Conservation (phyloP, 2,888 invertebrate species). For the Agonopterix subpropinquella region DNA sequence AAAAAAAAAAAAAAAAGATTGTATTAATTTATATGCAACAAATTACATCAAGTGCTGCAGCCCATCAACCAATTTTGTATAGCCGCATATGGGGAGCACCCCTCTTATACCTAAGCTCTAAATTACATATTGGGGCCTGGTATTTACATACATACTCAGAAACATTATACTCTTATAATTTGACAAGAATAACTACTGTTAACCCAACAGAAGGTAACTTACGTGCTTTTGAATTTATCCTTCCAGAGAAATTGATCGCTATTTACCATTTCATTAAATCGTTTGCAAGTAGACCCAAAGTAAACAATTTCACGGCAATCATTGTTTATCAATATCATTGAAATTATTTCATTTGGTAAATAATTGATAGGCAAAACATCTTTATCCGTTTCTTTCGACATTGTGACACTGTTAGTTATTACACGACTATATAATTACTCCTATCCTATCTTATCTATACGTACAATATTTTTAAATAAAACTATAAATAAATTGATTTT, state of each 20-base stretch:
- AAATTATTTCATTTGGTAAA: constrained; percentile 42
- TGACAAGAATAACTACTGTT: too few species aligned
- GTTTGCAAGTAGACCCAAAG: constrained; percentile 71
- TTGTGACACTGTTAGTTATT: too few species aligned
- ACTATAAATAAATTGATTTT: too few species aligned
- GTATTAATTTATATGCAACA: too few species aligned
- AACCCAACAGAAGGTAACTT: too few species aligned
- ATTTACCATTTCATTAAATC: constrained; percentile 58
- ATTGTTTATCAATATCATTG: constrained; percentile 29
- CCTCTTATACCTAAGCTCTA: neutral
- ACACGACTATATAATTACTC: too few species aligned
- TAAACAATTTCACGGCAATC: constrained; percentile 56
- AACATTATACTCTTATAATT: neutral
- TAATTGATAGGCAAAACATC: constrained; percentile 15
- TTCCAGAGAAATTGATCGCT: constrained; percentile 47
- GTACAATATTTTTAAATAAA: too few species aligned
- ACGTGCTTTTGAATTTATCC: constrained; percentile 32
- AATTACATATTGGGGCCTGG: neutral
- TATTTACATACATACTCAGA: neutral
- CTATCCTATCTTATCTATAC: too few species aligned
- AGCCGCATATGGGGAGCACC: too few species aligned
- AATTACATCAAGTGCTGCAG: too few species aligned
- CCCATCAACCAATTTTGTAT: too few species aligned
- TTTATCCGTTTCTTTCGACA: neutral
- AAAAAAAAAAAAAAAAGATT: too few species aligned